Evolutionary conservation across 2,113 vertebrate genomes (phyloP), one percentile per base, ranked within the genome.

Genomic region (Petrocephalus zakoni): DNA sequence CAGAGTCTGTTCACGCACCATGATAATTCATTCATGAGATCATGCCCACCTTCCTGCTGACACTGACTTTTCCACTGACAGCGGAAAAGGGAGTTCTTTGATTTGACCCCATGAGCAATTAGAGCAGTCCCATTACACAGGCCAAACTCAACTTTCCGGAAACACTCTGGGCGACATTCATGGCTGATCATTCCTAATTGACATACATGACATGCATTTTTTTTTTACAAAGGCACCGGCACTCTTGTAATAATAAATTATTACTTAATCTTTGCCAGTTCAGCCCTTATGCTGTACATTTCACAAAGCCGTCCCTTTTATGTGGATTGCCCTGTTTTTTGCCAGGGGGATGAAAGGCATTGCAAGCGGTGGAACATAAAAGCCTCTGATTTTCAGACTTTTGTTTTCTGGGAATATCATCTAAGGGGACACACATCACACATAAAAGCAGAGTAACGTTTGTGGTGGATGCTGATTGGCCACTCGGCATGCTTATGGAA

Each of bases 251-350:
- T 34, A 53, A 75, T n/a, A 19, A 89, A 46, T 49, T 34, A 85
- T 85, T 64, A 86, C 42, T 46, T 87, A 55, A 49, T 89, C 81
- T 78, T 0, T 37, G 56, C 8, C 84, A 75, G 29, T 58, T 49
- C 47, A 34, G 81, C 46, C 47, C 42, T 4, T 46, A 2, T 83
- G 53, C n/a, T 15, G 72, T 85, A 29, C n/a, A 81, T 47, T 78
- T 55, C 37, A 42, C 22, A 87, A 82, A 86, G 75, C 5, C 13
- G 11, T 29, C 88, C 17, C 68, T 82, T 89, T 89, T 68, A 89
- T 81, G 87, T 61, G 37, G 51, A 49, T 19, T 81, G 29, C 22
- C 8, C 19, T 55, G 15, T 53, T 15, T 37, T 81, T 51, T 53
- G 29, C n/a, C 0, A 22, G 9, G 56, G 22, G 34, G 58, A 75